These are phyloP conservation scores for Collichthys lucidus DNA, from an alignment of 2,113 vertebrate species.

Conservation along the genomic window DNA sequence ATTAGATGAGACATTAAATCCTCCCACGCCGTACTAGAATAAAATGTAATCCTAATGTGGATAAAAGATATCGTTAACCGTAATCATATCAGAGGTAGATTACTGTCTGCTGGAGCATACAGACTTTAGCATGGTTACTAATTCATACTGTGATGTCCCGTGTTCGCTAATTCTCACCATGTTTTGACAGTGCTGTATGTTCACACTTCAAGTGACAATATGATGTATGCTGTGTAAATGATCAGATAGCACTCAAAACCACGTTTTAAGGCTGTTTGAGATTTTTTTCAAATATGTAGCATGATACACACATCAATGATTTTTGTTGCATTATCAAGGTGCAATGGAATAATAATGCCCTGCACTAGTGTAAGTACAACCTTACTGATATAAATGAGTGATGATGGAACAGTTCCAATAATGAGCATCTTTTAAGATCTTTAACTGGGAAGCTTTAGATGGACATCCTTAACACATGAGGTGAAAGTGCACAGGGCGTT, in stretches of 20 bases:
- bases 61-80: not conserved
- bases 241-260: not conserved
- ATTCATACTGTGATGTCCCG: not conserved
- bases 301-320: not conserved
- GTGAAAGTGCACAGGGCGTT: no score
- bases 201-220: not conserved
- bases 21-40: not conserved
- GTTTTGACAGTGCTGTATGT: not conserved
- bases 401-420: no score
- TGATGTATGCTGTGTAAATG: not conserved
- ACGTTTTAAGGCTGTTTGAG: not conserved
- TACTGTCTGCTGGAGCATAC: not conserved
- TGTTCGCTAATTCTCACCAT: not conserved
- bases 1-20: not conserved
- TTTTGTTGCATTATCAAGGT: not conserved
- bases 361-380: no score
- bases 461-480: no score
- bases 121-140: not conserved
- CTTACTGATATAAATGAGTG: no score
- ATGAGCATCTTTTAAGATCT: no score
- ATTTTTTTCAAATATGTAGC: not conserved
- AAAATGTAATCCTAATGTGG: not conserved
- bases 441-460: no score
- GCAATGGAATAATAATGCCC: not conserved
- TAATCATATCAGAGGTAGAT: not conserved